Evolutionary conservation across 2,888 invertebrate genomes (phyloP).

Genomic region (Gryllus longicercus): DNA sequence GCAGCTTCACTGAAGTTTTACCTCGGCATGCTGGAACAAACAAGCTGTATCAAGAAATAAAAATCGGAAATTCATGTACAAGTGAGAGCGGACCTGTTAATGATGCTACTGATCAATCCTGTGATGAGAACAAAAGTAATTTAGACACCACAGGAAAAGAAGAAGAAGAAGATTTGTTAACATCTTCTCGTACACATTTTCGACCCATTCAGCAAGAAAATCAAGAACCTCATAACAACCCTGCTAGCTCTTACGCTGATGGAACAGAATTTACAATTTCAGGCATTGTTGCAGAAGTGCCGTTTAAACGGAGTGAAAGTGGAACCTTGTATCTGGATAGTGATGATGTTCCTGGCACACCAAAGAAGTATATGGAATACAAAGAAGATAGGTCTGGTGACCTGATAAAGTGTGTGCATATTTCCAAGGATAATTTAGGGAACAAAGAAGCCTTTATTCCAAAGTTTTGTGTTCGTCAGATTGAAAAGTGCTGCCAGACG

Average conservation of each 20-base stretch:
- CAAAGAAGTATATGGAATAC: constrained; percentile 50
- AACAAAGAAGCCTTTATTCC: constrained; percentile 53
- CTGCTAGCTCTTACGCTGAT: constrained; percentile 58
- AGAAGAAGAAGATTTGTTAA: constrained; percentile 66
- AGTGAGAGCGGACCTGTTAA: neutral
- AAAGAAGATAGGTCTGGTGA: constrained; percentile 43
- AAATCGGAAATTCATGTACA: neutral
- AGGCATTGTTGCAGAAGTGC: constrained; percentile 59
- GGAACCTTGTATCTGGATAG: constrained; percentile 59
- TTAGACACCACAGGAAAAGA: constrained; percentile 28
- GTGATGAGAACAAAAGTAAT: constrained; percentile 23
- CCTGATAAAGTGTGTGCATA: constrained; percentile 43
- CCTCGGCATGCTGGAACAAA: constrained; percentile 42
- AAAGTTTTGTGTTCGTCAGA: constrained; percentile 61
- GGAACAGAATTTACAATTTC: constrained; percentile 69
- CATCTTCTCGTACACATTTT: constrained; percentile 78
- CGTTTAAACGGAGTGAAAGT: constrained; percentile 64
- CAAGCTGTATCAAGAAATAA: neutral
- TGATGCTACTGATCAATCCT: constrained; percentile 23
- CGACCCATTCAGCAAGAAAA: constrained; percentile 65
- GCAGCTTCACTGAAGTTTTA: constrained; percentile 61
- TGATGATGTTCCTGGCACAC: constrained; percentile 43
- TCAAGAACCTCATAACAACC: constrained; percentile 43
- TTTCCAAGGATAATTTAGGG: constrained; percentile 45
- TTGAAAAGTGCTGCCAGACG: constrained; percentile 31